These are phyloP conservation scores for Recurvirostra avosetta DNA, from an alignment of 2,113 vertebrate genomes.

Conservation along the genomic window DNA sequence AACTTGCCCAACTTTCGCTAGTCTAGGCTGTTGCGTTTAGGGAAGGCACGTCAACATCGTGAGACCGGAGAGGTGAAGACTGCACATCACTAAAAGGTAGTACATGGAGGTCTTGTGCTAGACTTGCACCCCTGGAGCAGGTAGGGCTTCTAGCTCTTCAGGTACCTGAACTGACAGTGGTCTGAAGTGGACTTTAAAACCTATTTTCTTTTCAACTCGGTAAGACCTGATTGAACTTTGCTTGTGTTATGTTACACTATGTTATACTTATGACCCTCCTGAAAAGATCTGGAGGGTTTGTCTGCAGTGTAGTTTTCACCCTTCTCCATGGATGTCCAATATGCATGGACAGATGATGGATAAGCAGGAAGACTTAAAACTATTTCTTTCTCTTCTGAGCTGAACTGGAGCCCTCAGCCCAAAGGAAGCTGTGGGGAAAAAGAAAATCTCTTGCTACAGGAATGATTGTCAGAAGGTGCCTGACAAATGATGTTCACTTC, in stretches of 20 bases:
- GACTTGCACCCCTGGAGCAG: background rate
- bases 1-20: background rate
- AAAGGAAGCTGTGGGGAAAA: background rate
- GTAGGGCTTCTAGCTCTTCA: background rate
- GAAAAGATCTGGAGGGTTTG: background rate
- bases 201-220: background rate
- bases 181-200: background rate
- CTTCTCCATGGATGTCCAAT: background rate
- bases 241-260: background rate
- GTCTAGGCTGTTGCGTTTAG: background rate
- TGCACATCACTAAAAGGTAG: background rate
- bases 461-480: background rate
- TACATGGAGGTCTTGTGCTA: background rate
- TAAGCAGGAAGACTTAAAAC: background rate
- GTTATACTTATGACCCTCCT: background rate
- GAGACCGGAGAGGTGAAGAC: background rate
- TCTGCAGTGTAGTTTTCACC: background rate
- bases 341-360: background rate
- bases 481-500: background rate
- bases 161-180: background rate
- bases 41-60: background rate
- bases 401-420: background rate
- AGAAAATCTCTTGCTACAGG: background rate
- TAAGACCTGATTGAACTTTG: background rate
- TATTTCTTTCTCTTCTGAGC: background rate